Conservation (phyloP, 2,888 invertebrate genomes). For the Halocaridina rubra region DNA sequence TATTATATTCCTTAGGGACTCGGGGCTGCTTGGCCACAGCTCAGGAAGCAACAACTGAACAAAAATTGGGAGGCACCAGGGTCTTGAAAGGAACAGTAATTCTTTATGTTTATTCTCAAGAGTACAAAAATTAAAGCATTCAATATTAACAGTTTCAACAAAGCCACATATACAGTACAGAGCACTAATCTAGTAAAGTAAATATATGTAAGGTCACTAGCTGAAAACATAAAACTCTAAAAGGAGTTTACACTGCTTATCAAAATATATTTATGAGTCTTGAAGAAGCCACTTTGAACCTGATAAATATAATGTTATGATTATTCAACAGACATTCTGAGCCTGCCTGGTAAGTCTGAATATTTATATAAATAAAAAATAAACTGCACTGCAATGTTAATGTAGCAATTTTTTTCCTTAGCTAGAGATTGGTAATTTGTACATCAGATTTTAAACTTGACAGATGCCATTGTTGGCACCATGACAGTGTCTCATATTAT, state of each 20-base stretch:
- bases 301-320: no score
- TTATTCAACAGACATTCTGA: no score
- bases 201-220: not conserved
- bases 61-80: not conserved
- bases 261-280: not conserved
- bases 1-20: not conserved
- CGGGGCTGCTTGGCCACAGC: not conserved
- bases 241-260: not conserved
- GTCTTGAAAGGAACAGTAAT: not conserved
- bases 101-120: not conserved
- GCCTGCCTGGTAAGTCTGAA: no score
- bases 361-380: no score
- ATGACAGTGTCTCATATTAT: no score
- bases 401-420: no score
- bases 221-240: not conserved
- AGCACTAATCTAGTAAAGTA: not conserved
- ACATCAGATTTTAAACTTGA: no score
- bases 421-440: no score
- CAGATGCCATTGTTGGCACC: no score
- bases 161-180: slow-evolving; percentile 12
- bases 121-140: slow-evolving; percentile 32
- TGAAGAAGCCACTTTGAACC: not conserved
- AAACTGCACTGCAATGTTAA: no score
- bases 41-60: no score
- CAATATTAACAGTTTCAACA: slow-evolving; percentile 23